phyloP scores from a whole-genome alignment of 2,888 invertebrate genomes.

The Cybosia mesomella region DNA sequence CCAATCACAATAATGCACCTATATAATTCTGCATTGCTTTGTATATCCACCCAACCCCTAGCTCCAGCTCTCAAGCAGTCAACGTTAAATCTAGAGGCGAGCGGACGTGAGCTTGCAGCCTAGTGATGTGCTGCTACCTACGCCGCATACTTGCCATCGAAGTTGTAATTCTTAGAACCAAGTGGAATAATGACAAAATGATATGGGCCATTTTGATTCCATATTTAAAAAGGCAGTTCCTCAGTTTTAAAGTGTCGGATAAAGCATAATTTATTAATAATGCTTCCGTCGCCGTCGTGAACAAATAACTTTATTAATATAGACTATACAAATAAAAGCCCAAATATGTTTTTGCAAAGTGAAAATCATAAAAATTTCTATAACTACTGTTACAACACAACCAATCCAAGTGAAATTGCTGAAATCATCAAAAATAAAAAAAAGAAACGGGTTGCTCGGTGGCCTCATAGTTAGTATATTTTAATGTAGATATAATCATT shows the following conservation, averaged over 20 bases:
- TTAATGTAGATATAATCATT: not conserved
- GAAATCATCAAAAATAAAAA: not conserved
- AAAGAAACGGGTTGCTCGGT: not conserved
- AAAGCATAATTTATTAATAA: not conserved
- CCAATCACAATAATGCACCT: slow-evolving; percentile 1
- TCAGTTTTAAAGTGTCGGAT: not conserved
- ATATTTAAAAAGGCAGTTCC: not conserved
- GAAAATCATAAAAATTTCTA: not conserved
- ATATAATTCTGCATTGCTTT: not conserved
- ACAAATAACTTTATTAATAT: not conserved
- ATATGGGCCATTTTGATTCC: not conserved
- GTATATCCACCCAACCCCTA: not conserved
- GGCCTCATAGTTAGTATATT: not conserved
- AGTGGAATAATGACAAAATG: no score
- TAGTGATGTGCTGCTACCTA: not conserved
- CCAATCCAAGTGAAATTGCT: not conserved
- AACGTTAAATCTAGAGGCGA: not conserved
- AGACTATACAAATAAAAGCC: not conserved
- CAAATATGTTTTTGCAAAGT: not conserved
- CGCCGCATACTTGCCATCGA: not conserved
- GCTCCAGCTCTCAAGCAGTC: not conserved
- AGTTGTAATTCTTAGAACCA: not conserved
- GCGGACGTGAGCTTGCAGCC: not conserved
- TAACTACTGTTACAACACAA: not conserved
- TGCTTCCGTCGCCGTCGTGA: no score